Evolutionary conservation across 2,113 vertebrate genomes (phyloP), one percentile per base, ranked within the genome.

Genomic region (Sciurus niger): DNA sequence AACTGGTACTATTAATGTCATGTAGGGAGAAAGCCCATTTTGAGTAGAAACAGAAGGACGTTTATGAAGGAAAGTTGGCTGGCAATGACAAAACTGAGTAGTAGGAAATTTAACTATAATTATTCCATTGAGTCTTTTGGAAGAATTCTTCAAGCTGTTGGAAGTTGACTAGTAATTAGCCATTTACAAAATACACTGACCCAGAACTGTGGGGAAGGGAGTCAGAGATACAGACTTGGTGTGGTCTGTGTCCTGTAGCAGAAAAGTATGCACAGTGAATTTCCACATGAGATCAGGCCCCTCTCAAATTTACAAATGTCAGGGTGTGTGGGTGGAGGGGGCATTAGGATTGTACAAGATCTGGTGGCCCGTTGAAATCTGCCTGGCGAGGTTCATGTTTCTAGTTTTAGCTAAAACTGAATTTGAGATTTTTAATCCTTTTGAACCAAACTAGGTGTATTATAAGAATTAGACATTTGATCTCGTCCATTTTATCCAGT

Each of bases 341-440:
- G 89, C 7, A 0, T 60, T 74, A n/a, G 46, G 63, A 40, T 53
- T 72, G 0, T 34, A n/a, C 40, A 20, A 46, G 63, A 58, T 80
- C 78, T 58, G 46, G 46, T 34, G 63, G 58, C 46, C 6, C 46
- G 92, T 96, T 87, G 93, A 97, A 70, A 91, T 78, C 1, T 40
- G 89, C 1, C 0, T 13, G 20, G 0, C 83, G 78, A 73, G 88
- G 55, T 84, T 98, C n/a, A 0, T 92, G 72, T 94, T 97, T 97
- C 79, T 78, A 60, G 70, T 84, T 82, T 53, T 73, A 93, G 72
- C 79, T 90, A 51, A 95, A 83, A 92, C 83, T 92, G 87, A 96
- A 96, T 93, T 91, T 94, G 96, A 95, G 94, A 94, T 87, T 94
- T 40, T 94, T 97, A 96, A 97, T 93, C 95, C 80, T 22, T 97